Conservation (phyloP, 2,113 vertebrate species). For the Apodemus speciosus region DNA sequence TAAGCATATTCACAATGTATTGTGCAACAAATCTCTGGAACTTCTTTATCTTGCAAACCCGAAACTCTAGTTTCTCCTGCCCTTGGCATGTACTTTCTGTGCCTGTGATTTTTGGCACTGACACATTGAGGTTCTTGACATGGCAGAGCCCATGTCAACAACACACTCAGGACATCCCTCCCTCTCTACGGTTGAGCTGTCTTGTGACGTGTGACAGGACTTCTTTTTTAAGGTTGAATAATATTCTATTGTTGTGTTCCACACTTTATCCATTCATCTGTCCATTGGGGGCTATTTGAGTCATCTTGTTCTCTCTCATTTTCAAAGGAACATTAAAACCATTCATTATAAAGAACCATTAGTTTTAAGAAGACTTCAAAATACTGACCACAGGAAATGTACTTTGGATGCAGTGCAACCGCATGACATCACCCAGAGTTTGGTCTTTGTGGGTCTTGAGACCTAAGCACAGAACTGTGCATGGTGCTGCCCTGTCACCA, state of each 20-base stretch:
- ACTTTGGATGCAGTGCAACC: background rate
- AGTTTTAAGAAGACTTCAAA: background rate
- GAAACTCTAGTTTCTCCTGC: background rate
- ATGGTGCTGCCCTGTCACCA: background rate
- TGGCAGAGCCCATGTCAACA: background rate
- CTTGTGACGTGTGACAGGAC: background rate
- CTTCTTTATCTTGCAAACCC: background rate
- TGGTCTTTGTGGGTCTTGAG: background rate
- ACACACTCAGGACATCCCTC: background rate
- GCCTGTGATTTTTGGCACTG: background rate
- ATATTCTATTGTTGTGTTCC: background rate
- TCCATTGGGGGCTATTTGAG: background rate
- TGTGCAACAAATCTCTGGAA: background rate
- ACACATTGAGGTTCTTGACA: background rate
- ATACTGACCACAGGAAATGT: background rate
- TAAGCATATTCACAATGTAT: background rate
- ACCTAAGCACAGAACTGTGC: background rate
- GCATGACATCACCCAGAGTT: background rate
- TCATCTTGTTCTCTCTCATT: background rate
- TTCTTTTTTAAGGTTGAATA: background rate
- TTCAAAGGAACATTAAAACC: background rate
- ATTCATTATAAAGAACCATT: constrained; percentile 30
- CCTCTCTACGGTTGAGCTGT: background rate
- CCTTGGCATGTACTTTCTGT: background rate
- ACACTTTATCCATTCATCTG: background rate